Conservation (phyloP, 53 echinoderm and acorn worm genomes). For the Echinarachnius parma region DNA sequence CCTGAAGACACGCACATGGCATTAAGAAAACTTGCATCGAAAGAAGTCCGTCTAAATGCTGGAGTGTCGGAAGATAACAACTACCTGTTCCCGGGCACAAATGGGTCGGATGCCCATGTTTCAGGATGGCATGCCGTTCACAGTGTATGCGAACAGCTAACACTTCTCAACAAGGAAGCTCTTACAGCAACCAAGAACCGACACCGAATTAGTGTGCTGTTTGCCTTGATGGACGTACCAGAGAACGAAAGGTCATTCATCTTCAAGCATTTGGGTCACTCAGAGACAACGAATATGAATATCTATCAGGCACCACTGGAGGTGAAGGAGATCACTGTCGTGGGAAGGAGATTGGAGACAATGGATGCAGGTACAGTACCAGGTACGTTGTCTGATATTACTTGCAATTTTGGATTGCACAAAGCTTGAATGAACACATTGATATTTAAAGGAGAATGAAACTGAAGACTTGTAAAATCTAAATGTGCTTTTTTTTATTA, state of each 20-base stretch:
- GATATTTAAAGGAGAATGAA: no score
- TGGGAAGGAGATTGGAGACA: constrained; percentile 37
- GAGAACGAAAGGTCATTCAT: constrained; percentile 43
- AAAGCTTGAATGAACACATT: no score
- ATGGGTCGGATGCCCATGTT: constrained; percentile 43
- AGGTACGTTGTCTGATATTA: neutral
- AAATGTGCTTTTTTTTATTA: no score
- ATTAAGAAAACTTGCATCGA: constrained; percentile 9
- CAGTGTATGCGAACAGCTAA: constrained; percentile 32
- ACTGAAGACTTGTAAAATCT: no score
- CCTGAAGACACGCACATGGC: constrained; percentile 56
- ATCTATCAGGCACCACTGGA: constrained; percentile 73
- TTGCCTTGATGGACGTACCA: constrained; percentile 53
- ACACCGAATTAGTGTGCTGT: constrained; percentile 56
- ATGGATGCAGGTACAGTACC: constrained; percentile 35
- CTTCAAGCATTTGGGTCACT: constrained; percentile 70
- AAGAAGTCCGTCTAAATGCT: constrained; percentile 15
- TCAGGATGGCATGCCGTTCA: constrained; percentile 64
- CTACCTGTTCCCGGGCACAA: constrained; percentile 50
- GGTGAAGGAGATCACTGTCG: constrained; percentile 39
- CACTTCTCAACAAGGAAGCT: constrained; percentile 2
- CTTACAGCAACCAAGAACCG: constrained; percentile 61
- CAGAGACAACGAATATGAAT: constrained; percentile 44
- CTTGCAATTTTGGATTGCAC: no score
- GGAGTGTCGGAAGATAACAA: constrained; percentile 22